Percentiles rank a stretch among this genome's conserved stretches.
phyloP scores from a whole-genome alignment of 2,113 vertebrate species.

The Probosciger aterrimus region DNA sequence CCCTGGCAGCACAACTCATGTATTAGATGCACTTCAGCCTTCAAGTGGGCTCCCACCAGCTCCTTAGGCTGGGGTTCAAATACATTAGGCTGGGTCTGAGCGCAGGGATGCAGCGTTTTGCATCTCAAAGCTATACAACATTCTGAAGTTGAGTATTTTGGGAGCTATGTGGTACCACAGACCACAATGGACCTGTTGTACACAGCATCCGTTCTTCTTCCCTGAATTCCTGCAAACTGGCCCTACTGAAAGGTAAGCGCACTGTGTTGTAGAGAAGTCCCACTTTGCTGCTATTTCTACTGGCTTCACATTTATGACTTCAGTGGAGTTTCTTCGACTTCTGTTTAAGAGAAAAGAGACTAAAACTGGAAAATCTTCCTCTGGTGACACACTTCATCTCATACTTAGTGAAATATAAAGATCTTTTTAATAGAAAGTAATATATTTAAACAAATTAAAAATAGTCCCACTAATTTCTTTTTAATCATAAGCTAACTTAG shows the following conservation, averaged over 20 bases:
- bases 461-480: constrained; percentile 65
- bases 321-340: background rate
- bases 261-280: rapidly evolving
- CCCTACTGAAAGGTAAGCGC: rapidly evolving
- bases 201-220: rapidly evolving
- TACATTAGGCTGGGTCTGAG: background rate
- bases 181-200: background rate
- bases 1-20: background rate
- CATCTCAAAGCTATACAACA: background rate
- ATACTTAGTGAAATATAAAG: constrained; percentile 41
- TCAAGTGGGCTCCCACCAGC: background rate
- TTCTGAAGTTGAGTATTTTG: background rate
- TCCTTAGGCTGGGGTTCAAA: background rate
- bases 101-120: rapidly evolving
- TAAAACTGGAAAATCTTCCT: constrained; percentile 27
- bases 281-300: background rate
- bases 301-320: background rate
- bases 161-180: background rate
- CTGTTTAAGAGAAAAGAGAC: background rate
- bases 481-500: constrained; percentile 62
- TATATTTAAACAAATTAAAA: constrained; percentile 65
- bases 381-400: constrained; percentile 54
- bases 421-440: constrained; percentile 55
- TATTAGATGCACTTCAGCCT: background rate
- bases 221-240: background rate